A percentile compares a stretch with the other conserved stretches of the same genome.
phyloP scores from a whole-genome alignment of 1,140 invertebrate genomes.

The Anastrepha ludens region DNA sequence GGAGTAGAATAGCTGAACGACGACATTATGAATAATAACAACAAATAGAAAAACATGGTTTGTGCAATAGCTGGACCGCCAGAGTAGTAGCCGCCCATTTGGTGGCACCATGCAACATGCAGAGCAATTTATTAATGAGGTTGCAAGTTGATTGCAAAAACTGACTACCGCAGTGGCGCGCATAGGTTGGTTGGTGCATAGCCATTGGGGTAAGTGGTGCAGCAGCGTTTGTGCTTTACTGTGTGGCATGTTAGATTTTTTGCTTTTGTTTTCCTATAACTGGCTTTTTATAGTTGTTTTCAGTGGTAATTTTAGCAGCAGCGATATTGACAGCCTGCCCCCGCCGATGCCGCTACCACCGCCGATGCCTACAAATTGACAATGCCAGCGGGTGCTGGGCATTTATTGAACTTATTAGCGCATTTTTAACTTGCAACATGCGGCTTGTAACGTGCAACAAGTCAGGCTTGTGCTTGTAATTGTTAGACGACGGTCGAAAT shows the following conservation, averaged over 20 bases:
- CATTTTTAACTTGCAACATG: slow-evolving; percentile 58
- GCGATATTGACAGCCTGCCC: background rate
- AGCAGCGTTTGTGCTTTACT: background rate
- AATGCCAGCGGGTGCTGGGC: slow-evolving; percentile 71
- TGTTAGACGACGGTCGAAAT: background rate
- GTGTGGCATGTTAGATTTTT: slow-evolving; percentile 33
- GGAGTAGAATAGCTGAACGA: too few species aligned
- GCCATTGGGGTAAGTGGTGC: background rate
- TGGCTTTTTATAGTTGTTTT: slow-evolving; percentile 56
- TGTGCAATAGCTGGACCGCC: background rate
- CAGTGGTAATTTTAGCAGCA: slow-evolving; percentile 7
- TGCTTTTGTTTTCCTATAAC: background rate
- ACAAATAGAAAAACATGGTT: background rate
- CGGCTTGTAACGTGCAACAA: background rate
- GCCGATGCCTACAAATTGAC: background rate
- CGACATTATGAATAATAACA: background rate
- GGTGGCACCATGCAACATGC: slow-evolving; percentile 62
- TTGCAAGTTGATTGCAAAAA: slow-evolving; percentile 70
- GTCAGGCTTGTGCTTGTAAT: background rate
- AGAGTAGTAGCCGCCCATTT: slow-evolving; percentile 39
- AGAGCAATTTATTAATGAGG: slow-evolving; percentile 73
- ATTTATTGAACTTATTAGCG: slow-evolving; percentile 73
- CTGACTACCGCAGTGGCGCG: slow-evolving; percentile 47
- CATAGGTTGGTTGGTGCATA: background rate
- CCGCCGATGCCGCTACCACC: background rate